Base-by-base conservation (phyloP, 2,888 invertebrate species). In the Ochlodes sylvanus region DNA sequence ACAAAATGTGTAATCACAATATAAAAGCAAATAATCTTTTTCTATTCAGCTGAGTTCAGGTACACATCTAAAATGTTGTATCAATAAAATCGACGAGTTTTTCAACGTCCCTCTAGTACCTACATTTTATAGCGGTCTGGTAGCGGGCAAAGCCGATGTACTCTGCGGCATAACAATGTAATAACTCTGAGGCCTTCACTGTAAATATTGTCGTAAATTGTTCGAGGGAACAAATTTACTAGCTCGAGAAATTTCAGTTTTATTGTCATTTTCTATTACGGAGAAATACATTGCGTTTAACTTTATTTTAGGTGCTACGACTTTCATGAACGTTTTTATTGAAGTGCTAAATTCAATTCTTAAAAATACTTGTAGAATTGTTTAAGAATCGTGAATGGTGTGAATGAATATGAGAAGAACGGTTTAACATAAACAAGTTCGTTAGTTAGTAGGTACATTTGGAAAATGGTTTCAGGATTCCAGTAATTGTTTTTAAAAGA, bases 121-220 rank as follows among this genome's bases (percentile, higher is more conserved):
- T n/a, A n/a, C 32, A 50, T 61, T 65, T 65, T 58, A 58, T 15
- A 27, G 65, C 57, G 65, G 27, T 27, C 44, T 10, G 47, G 47
- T 4, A 32, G 9, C 47, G 27, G 3, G 61, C 42, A 27, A 19
- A 50, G 61, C 47, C 61, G 47, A 50, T 50, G 61, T 61, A 61
- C 47, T 57, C 50, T 19, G 4, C 10, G 19, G 50, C 12, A 52
- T 63, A 65, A 65, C 58, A 65, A 65, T 58, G 65, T 65, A 65
- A 58, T 65, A 66, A 66, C 60, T 66, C 42, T 60, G 52, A 41
- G 60, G 42, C 58, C 60, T 60, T 58, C 60, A 54, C 66, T 17
- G 66, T 66, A 66, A 66, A 66, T 66, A 66, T 66, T 66, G 66
- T 52, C 60, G 54, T 66, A 60, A 66, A 66, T 32, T 54, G 65